Conservation (phyloP, 2,113 vertebrate genomes). For the Brachyhypopomus occidentalis region DNA sequence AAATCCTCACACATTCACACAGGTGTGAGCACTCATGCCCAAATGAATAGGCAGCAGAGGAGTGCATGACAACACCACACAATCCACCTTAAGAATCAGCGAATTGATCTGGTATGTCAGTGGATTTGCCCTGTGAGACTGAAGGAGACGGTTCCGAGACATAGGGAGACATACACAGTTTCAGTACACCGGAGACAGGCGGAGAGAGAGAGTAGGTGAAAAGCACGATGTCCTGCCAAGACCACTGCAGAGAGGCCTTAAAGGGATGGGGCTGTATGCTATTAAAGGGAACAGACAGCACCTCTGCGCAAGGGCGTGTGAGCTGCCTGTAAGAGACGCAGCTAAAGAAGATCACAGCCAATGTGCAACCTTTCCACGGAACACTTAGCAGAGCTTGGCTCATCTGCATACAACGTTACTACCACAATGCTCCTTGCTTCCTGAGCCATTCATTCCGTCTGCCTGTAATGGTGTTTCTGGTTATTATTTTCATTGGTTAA, state of each 20-base stretch:
- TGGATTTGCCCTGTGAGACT: neutral
- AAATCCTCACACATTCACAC: no score
- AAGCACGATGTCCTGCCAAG: slow-evolving; percentile 49
- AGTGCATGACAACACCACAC: neutral
- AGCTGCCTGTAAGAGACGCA: neutral
- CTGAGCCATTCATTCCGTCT: neutral
- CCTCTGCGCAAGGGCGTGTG: neutral
- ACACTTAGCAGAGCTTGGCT: neutral
- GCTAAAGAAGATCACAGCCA: neutral
- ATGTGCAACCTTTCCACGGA: neutral
- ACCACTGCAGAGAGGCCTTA: slow-evolving; percentile 34
- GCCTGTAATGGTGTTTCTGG: no score
- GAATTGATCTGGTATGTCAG: neutral
- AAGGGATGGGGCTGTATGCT: neutral
- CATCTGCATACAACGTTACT: neutral
- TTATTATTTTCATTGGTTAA: no score
- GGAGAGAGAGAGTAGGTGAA: neutral
- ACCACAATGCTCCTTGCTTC: no score
- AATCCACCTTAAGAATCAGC: neutral
- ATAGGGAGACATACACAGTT: neutral
- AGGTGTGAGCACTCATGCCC: no score
- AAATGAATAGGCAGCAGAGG: no score
- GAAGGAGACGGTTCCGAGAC: no score
- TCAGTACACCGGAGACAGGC: slow-evolving; percentile 25
- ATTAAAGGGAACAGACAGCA: neutral